Evolutionary conservation across 2,797 vertebrate genomes (phyloP).

Genomic region (Myiotriccus ornatus): DNA sequence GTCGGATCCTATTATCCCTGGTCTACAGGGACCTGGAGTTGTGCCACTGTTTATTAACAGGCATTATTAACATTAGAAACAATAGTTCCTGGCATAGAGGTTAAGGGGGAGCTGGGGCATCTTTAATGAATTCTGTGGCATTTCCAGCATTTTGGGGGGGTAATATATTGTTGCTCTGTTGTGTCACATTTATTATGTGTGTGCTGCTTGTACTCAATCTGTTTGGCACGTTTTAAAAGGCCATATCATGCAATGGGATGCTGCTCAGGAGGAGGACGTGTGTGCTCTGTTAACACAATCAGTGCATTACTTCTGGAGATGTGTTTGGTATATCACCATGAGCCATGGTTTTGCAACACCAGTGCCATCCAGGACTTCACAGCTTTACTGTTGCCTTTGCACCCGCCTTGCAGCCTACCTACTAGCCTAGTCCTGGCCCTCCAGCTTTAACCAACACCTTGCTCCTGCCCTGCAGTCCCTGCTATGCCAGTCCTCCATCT

Average conservation of each 20-base stretch:
- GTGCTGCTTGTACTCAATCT: neutral
- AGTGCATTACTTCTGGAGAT: neutral
- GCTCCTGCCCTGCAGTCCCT: neutral
- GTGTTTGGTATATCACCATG: neutral
- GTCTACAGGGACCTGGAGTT: neutral
- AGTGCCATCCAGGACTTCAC: neutral
- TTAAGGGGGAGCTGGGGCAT: neutral
- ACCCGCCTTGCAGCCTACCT: neutral
- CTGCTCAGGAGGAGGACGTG: neutral
- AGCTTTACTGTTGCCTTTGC: neutral
- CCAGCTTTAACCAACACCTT: neutral
- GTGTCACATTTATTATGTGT: neutral
- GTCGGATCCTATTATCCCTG: neutral
- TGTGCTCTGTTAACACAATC: neutral
- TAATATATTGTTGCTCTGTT: neutral
- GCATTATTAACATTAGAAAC: slow-evolving; percentile 14
- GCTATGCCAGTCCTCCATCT: neutral
- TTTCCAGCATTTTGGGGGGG: slow-evolving; percentile 15
- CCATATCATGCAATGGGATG: neutral
- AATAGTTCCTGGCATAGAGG: slow-evolving; percentile 1
- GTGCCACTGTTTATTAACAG: slow-evolving; percentile 6
- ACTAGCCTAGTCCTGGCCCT: neutral
- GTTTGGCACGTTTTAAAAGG: slow-evolving; percentile 15
- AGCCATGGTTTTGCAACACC: neutral
- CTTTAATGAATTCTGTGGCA: neutral